Percentiles rank a stretch among this genome's conserved stretches.
Conservation (phyloP, 2,888 invertebrate genomes). For the Drosophila antonietae region DNA sequence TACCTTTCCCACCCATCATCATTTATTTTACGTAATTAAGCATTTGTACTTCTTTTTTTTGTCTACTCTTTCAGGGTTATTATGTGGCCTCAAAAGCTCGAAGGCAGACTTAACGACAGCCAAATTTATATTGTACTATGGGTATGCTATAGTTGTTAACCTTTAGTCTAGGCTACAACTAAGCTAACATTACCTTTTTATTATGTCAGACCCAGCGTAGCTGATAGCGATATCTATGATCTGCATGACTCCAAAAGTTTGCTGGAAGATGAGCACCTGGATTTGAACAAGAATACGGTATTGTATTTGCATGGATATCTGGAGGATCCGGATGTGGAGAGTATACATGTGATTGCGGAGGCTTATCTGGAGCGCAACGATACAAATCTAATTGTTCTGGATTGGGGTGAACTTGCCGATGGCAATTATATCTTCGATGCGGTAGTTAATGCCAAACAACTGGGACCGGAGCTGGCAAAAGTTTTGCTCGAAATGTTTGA, state of each 20-base stretch:
- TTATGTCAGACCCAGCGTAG: conserved; percentile 74
- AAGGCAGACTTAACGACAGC: conserved; percentile 85
- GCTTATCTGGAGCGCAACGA: conserved; percentile 82
- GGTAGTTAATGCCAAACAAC: conserved; percentile 81
- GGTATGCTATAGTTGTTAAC: conserved; percentile 56
- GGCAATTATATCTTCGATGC: conserved; percentile 84
- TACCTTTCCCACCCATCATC: conserved; percentile 12
- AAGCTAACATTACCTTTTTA: not conserved
- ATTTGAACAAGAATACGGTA: conserved; percentile 85
- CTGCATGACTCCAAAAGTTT: conserved; percentile 73
- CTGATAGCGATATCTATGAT: conserved; percentile 76
- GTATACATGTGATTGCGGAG: conserved; percentile 85
- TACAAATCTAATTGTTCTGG: conserved; percentile 82
- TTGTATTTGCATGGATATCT: conserved; percentile 87
- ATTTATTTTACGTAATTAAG: conserved; percentile 30
- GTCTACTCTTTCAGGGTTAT: conserved; percentile 73
- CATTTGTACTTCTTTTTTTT: conserved; percentile 6
- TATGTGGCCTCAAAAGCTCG: conserved; percentile 86
- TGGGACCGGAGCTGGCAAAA: conserved; percentile 80
- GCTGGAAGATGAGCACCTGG: conserved; percentile 76
- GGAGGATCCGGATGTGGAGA: conserved; percentile 86
- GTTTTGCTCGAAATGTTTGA: conserved; percentile 79
- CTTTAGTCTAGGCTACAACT: not conserved
- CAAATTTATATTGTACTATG: conserved; percentile 83
- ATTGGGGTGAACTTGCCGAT: conserved; percentile 84